phyloP scores from a whole-genome alignment of 2,888 invertebrate species.

The Limenitis arthemis region DNA sequence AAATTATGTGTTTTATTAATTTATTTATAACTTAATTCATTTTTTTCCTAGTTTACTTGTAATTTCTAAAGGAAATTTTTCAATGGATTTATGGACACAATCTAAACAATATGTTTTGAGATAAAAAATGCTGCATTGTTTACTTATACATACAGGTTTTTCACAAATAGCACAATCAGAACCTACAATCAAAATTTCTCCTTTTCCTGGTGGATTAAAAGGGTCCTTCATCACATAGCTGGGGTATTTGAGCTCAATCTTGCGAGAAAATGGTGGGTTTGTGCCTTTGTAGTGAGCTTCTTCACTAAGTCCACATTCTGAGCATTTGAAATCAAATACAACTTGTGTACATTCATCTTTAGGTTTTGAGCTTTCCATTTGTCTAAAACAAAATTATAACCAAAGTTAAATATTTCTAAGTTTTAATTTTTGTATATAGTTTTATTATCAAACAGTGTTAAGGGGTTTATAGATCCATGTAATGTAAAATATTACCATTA shows the following conservation, averaged over 20 bases:
- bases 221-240: slow-evolving; percentile 90
- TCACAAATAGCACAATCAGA: slow-evolving; percentile 81
- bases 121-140: slow-evolving; percentile 86
- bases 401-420: not conserved
- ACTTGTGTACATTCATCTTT: slow-evolving; percentile 22
- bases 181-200: slow-evolving; percentile 85
- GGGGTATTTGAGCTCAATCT: slow-evolving; percentile 77
- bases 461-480: not conserved
- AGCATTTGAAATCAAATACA: slow-evolving; percentile 73
- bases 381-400: slow-evolving; percentile 36
- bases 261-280: slow-evolving; percentile 80
- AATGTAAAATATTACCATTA: not conserved
- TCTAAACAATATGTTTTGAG: slow-evolving; percentile 78
- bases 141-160: slow-evolving; percentile 78
- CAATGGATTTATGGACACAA: slow-evolving; percentile 75
- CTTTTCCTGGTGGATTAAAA: slow-evolving; percentile 80
- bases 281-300: slow-evolving; percentile 83
- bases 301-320: slow-evolving; percentile 76
- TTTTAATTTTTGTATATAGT: slow-evolving; percentile 8
- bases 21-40: slow-evolving; percentile 19
- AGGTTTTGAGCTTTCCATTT: slow-evolving; percentile 40
- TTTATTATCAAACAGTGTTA: too few species aligned
- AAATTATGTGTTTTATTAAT: slow-evolving; percentile 38
- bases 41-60: slow-evolving; percentile 71
- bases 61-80: slow-evolving; percentile 79